These are phyloP conservation scores for Lontra canadensis DNA, from an alignment of 2,113 vertebrate genomes.

Conservation along the genomic window DNA sequence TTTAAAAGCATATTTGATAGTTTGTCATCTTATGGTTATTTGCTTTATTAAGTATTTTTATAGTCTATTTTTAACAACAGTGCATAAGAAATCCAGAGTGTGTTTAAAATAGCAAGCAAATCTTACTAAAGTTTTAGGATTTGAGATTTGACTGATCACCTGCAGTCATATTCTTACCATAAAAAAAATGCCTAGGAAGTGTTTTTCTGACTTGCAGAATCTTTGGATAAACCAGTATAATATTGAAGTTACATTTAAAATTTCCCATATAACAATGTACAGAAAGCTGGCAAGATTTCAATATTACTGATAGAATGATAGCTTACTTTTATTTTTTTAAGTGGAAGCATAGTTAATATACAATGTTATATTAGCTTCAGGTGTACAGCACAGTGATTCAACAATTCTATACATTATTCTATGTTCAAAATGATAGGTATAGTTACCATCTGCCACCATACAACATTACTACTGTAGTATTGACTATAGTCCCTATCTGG, in stretches of 20 bases:
- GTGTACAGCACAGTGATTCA: background rate
- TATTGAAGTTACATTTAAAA: background rate
- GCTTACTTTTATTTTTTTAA: background rate
- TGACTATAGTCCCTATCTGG: background rate
- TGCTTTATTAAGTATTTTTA: background rate
- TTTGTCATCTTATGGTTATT: background rate
- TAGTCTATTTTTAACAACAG: background rate
- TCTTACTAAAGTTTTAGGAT: background rate
- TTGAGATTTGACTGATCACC: background rate
- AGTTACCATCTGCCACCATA: background rate
- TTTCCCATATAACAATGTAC: background rate
- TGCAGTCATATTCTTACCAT: background rate
- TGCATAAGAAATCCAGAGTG: background rate
- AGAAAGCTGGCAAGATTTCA: background rate
- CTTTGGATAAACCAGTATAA: background rate
- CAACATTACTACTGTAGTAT: background rate
- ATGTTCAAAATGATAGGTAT: background rate
- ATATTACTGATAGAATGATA: background rate
- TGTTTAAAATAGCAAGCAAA: background rate
- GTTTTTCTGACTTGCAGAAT: background rate
- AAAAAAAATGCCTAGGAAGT: background rate
- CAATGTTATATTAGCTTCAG: background rate
- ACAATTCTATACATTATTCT: background rate
- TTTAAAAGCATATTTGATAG: background rate
- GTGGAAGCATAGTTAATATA: background rate